Percentiles rank a stretch among this genome's conserved stretches.
Evolutionary conservation across 2,797 vertebrate species (phyloP).

Genomic region (Intellagama lesueurii): DNA sequence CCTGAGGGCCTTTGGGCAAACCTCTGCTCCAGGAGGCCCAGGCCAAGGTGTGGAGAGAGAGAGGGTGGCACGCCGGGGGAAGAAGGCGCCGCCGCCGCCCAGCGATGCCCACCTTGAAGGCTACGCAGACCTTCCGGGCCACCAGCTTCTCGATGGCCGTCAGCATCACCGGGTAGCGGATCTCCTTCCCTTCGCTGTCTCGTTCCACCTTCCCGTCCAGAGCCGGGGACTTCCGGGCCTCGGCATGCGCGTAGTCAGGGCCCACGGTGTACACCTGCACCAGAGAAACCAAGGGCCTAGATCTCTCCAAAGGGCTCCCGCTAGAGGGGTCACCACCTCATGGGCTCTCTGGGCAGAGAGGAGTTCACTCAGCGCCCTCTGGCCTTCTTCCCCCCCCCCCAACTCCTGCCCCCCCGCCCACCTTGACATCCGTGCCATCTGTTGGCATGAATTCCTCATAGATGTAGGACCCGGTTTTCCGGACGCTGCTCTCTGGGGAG

Average conservation of each 20-base stretch:
- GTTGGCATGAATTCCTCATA: slow-evolving; percentile 99
- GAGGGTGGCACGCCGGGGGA: no score
- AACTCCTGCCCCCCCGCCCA: slow-evolving; percentile 55
- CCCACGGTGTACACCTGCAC: slow-evolving; percentile 96
- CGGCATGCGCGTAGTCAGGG: slow-evolving; percentile 96
- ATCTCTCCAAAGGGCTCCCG: neutral
- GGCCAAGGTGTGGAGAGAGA: neutral
- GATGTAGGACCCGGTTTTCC: slow-evolving; percentile 98
- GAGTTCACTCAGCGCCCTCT: no score
- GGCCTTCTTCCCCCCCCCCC: neutral
- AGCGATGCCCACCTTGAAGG: slow-evolving; percentile 89
- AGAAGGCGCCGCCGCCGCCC: no score
- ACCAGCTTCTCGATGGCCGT: slow-evolving; percentile 99
- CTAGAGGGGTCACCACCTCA: no score
- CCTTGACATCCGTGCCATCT: slow-evolving; percentile 98
- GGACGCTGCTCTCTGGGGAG: slow-evolving; percentile 95
- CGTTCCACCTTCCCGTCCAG: slow-evolving; percentile 97
- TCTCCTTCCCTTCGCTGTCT: slow-evolving; percentile 98
- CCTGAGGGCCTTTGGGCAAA: no score
- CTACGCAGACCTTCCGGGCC: slow-evolving; percentile 96
- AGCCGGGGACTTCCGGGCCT: slow-evolving; percentile 97
- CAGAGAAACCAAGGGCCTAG: neutral
- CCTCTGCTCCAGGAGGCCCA: neutral
- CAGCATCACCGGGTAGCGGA: slow-evolving; percentile 98
- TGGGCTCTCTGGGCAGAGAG: neutral